These are phyloP conservation scores for Drymodes brunneopygia DNA, from an alignment of 2,113 vertebrate genomes.

Conservation along the genomic window DNA sequence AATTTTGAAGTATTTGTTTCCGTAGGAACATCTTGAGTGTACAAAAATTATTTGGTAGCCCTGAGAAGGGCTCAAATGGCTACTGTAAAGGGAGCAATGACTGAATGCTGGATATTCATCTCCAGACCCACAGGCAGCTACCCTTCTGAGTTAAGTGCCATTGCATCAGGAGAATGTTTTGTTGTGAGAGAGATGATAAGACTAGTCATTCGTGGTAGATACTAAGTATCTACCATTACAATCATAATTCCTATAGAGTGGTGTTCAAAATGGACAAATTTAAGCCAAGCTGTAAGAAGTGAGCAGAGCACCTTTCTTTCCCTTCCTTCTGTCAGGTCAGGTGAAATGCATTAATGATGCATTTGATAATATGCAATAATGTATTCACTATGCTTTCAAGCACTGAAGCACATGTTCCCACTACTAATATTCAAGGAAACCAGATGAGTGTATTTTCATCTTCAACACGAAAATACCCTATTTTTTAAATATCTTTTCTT, in stretches of 20 bases:
- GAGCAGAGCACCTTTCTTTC: not conserved
- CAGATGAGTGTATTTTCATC: not conserved
- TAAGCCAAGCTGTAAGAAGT: not conserved
- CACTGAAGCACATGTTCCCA: fast-evolving
- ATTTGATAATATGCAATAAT: not conserved
- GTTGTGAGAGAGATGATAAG: not conserved
- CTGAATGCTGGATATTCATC: not conserved
- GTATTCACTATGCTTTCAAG: not conserved
- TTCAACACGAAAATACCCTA: not conserved
- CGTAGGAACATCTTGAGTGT: not conserved
- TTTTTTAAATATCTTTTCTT: not conserved
- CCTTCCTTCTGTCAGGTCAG: not conserved
- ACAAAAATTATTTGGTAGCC: not conserved
- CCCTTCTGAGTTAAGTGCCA: not conserved
- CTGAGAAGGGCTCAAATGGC: not conserved
- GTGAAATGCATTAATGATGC: not conserved
- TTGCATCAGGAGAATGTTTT: not conserved
- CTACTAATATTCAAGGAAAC: not conserved
- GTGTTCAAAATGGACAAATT: not conserved
- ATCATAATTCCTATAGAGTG: not conserved
- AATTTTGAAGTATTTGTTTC: not conserved
- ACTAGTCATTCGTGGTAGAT: not conserved
- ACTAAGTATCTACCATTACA: not conserved
- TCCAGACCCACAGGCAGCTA: not conserved
- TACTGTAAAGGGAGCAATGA: not conserved